A percentile compares a stretch with the other conserved stretches of the same genome.
These are phyloP conservation scores for Pipistrellus pipistrellus DNA, from an alignment of 2,797 vertebrate species.

Conservation along the genomic window DNA sequence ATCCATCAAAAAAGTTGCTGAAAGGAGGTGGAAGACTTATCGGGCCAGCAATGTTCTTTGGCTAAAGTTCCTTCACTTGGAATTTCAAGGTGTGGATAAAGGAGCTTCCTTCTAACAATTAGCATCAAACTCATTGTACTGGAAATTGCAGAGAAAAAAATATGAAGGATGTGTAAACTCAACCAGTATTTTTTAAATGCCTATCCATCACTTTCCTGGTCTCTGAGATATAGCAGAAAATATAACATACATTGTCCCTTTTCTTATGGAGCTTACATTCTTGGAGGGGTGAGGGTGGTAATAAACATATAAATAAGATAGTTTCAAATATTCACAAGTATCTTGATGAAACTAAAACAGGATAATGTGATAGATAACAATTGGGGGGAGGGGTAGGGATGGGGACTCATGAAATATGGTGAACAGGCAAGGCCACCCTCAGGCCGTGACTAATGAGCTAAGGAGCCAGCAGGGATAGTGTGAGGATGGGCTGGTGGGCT, in stretches of 20 bases:
- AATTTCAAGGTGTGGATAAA: not conserved
- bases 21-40: not conserved
- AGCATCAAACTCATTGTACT: not conserved
- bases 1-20: not conserved
- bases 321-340: not conserved
- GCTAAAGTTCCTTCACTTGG: slow-evolving; percentile 27
- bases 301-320: not conserved
- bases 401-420: not conserved
- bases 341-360: not conserved
- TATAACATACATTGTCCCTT: not conserved
- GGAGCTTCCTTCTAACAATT: not conserved
- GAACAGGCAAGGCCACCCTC: not conserved
- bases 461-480: not conserved
- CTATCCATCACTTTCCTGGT: not conserved
- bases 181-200: not conserved
- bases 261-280: not conserved
- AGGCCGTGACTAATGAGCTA: not conserved
- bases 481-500: not conserved
- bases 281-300: not conserved
- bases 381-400: not conserved
- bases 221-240: not conserved
- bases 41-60: slow-evolving; percentile 35
- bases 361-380: not conserved
- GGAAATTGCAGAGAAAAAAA: not conserved
- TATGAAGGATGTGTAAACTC: not conserved